phyloP scores from a whole-genome alignment of 2,888 invertebrate genomes.

The Dysmachus trigonus region DNA sequence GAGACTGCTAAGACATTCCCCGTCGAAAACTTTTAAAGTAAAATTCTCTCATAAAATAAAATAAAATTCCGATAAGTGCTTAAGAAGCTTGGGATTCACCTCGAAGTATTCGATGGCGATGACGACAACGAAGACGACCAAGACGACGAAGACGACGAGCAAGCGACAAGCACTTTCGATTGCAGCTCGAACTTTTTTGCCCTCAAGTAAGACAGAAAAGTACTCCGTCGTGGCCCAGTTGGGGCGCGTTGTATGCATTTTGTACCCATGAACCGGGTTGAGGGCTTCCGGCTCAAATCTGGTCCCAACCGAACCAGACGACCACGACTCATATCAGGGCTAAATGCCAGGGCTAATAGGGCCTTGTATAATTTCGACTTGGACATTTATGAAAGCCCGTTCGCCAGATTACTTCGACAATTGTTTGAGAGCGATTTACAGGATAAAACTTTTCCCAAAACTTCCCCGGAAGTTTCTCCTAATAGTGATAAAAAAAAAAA shows the following conservation, averaged over 20 bases:
- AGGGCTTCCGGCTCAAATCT: not conserved
- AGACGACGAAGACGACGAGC: not conserved
- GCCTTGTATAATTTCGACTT: not conserved
- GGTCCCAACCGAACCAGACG: not conserved
- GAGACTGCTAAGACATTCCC: not conserved
- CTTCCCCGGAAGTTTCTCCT: not conserved
- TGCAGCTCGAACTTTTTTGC: not conserved
- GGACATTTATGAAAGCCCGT: not conserved
- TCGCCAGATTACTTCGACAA: not conserved
- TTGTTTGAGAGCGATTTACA: constrained; percentile 18
- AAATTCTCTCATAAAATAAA: not conserved
- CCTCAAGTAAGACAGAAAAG: not conserved
- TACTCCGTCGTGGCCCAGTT: not conserved
- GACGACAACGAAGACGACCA: not conserved
- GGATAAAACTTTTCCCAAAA: not conserved
- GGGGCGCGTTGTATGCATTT: not conserved
- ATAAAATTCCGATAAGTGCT: not conserved
- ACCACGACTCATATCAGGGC: not conserved
- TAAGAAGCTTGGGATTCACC: not conserved
- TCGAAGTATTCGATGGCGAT: not conserved
- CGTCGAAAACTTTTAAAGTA: not conserved
- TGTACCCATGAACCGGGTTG: not conserved
- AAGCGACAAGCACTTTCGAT: constrained; percentile 19
- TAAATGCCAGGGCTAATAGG: not conserved
- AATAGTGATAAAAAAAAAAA: not conserved